Conservation (phyloP, 2,113 vertebrate genomes). For the Myanophis thanlyinensis region DNA sequence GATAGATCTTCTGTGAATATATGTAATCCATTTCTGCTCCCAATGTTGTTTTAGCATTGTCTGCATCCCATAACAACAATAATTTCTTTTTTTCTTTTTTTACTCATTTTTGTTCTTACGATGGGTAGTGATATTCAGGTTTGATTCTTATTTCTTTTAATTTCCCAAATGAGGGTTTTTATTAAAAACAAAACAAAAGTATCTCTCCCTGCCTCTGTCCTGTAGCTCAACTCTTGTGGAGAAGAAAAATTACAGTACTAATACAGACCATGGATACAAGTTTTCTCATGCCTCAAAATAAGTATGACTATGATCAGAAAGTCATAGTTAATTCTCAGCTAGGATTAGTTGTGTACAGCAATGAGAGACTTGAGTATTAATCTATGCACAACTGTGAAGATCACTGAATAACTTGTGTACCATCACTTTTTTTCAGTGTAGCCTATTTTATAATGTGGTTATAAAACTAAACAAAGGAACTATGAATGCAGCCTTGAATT, state of each 20-base stretch:
- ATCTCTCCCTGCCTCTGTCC: not conserved
- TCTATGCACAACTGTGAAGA: not conserved
- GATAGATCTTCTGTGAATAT: conserved; percentile 24
- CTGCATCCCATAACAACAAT: conserved; percentile 1
- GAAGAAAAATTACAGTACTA: not conserved
- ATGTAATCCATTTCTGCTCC: conserved; percentile 16
- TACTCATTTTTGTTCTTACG: not conserved
- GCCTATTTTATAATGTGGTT: not conserved
- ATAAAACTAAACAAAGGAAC: not conserved
- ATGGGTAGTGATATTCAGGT: not conserved
- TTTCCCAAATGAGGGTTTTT: not conserved
- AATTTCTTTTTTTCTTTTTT: not conserved
- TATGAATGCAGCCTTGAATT: not conserved
- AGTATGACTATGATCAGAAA: not conserved
- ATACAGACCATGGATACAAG: not conserved
- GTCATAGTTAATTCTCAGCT: not conserved
- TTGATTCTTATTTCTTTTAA: not conserved
- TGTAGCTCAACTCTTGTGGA: not conserved
- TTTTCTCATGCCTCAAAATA: not conserved
- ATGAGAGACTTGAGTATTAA: not conserved
- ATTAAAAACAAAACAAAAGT: not conserved
- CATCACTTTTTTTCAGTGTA: not conserved
- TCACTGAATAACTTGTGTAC: not conserved
- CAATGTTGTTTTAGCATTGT: conserved; percentile 19
- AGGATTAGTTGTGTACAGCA: not conserved